Evolutionary conservation across 1,140 invertebrate genomes (phyloP).

Genomic region (Eulimnadia texana): DNA sequence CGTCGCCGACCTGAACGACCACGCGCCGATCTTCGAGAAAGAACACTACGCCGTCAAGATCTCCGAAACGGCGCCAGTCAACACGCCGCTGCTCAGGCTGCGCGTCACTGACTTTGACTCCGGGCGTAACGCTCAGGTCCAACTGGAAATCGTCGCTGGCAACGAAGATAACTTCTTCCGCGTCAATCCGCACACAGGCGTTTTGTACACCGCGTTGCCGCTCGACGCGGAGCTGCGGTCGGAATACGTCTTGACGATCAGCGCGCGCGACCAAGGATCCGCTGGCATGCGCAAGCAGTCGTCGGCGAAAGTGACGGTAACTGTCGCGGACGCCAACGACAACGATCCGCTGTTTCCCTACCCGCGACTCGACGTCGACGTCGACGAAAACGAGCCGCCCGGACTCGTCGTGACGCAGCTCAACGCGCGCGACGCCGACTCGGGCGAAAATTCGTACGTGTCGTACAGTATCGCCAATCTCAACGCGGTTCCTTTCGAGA

Average conservation of each 20-base stretch:
- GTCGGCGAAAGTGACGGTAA: conserved; percentile 76
- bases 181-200: conserved; percentile 73
- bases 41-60: conserved; percentile 76
- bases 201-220: conserved; percentile 65
- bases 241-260: conserved; percentile 79
- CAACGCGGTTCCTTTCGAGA: conserved; percentile 79
- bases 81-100: conserved; percentile 70
- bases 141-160: conserved; percentile 76
- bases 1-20: conserved; percentile 66
- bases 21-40: conserved; percentile 71
- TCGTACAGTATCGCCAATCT: conserved; percentile 85
- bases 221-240: conserved; percentile 79
- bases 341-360: conserved; percentile 77
- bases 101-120: conserved; percentile 72
- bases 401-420: conserved; percentile 69
- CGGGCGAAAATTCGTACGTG: conserved; percentile 86
- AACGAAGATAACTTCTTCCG: conserved; percentile 78
- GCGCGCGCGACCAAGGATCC: conserved; percentile 76
- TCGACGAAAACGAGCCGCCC: conserved; percentile 72
- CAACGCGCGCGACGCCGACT: conserved; percentile 70
- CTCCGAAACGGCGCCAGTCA: conserved; percentile 71
- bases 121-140: conserved; percentile 65
- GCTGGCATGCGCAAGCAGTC: conserved; percentile 66
- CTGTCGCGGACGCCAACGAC: conserved; percentile 77
- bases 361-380: conserved; percentile 41